A percentile compares a stretch with the other conserved stretches of the same genome.
Evolutionary conservation across 2,113 vertebrate genomes (phyloP).

Genomic region (Pithys albifrons): DNA sequence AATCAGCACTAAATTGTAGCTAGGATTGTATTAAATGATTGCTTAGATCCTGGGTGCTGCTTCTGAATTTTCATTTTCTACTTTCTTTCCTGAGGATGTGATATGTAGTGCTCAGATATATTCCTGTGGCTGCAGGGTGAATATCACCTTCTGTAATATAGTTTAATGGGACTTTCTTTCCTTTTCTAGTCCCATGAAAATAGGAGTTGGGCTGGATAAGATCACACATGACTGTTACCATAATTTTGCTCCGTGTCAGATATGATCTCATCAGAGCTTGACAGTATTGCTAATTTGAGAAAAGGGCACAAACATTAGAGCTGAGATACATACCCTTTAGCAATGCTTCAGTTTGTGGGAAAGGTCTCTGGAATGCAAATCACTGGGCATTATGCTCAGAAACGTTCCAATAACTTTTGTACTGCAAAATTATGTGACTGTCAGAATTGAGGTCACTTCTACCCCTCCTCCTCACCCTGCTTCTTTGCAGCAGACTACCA

Average conservation of each 20-base stretch:
- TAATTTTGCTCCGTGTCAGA: constrained; percentile 42
- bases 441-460: constrained; percentile 4
- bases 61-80: constrained; percentile 13
- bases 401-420: constrained; percentile 46
- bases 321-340: background rate
- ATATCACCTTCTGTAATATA: constrained; percentile 17
- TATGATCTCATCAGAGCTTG: constrained; percentile 40
- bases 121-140: background rate
- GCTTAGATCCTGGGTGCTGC: background rate
- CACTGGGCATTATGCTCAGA: constrained; percentile 20
- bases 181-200: background rate
- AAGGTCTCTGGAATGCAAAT: constrained; percentile 47
- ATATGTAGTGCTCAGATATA: background rate
- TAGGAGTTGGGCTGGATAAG: background rate
- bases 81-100: background rate
- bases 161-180: constrained; percentile 35
- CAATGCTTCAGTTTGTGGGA: background rate
- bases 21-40: background rate
- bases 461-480: background rate
- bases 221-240: constrained; percentile 22
- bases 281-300: constrained; percentile 32
- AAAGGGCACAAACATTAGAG: constrained; percentile 42
- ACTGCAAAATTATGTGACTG: constrained; percentile 22
- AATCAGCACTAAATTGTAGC: constrained; percentile 29
- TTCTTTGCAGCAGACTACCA: background rate